Percentiles rank a stretch among this genome's conserved stretches.
phyloP scores from a whole-genome alignment of 2,888 invertebrate genomes.

The Drosophila subsilvestris region DNA sequence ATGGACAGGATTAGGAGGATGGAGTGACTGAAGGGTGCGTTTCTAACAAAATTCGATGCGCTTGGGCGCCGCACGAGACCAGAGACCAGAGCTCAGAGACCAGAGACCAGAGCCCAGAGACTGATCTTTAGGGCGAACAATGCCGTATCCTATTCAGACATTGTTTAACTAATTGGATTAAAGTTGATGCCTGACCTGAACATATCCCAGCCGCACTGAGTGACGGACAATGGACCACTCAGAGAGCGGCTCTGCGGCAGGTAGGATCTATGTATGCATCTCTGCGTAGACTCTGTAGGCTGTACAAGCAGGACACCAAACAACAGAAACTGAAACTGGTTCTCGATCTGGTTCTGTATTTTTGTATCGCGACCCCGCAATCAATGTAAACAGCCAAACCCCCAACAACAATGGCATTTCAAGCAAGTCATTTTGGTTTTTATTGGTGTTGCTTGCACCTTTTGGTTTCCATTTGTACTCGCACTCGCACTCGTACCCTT shows the following conservation, averaged over 20 bases:
- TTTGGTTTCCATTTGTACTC: conserved; percentile 31
- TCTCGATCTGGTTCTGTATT: conserved; percentile 25
- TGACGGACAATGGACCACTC: conserved; percentile 36
- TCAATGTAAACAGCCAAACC: conserved; percentile 70
- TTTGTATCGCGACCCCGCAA: conserved; percentile 50
- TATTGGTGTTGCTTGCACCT: conserved; percentile 53
- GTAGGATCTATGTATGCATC: conserved; percentile 27
- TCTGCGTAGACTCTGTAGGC: not conserved
- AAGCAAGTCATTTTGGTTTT: conserved; percentile 63
- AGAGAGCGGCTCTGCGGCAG: conserved; percentile 38
- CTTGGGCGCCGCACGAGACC: conserved; percentile 35
- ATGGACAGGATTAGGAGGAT: conserved; percentile 31
- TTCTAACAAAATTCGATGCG: conserved; percentile 24
- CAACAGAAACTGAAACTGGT: conserved; percentile 44
- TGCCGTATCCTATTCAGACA: conserved; percentile 28
- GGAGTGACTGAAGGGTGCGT: conserved; percentile 20
- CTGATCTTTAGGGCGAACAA: conserved; percentile 9
- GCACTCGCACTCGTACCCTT: conserved; percentile 9
- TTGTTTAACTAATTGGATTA: conserved; percentile 76
- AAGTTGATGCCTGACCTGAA: conserved; percentile 66
- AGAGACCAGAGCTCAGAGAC: conserved; percentile 10
- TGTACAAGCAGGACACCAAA: conserved; percentile 18
- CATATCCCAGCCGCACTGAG: conserved; percentile 1
- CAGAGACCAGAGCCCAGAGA: conserved; percentile 13
- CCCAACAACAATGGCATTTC: conserved; percentile 49